Conservation (phyloP, 2,113 vertebrate genomes). For the Chloropsis cyanopogon region DNA sequence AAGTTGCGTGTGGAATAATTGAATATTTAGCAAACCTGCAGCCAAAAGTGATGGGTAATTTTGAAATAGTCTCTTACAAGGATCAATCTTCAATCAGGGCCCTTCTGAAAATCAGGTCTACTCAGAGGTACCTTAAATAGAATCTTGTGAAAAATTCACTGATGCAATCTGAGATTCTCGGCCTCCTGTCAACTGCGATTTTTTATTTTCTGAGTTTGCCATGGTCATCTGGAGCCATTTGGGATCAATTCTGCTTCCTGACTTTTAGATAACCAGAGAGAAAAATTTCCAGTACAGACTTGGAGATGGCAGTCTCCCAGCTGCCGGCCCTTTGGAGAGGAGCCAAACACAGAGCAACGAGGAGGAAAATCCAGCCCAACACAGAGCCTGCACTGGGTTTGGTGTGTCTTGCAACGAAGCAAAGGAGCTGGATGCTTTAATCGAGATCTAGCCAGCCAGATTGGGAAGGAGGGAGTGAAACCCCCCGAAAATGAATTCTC, state of each 20-base stretch:
- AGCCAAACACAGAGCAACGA: fast-evolving
- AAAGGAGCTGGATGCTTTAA: neutral
- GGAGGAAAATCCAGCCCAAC: neutral
- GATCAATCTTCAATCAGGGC: neutral
- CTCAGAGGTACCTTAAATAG: neutral
- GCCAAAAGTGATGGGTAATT: neutral
- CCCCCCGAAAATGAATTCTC: constrained; percentile 36
- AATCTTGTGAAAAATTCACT: neutral
- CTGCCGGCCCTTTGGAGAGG: neutral
- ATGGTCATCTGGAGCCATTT: neutral
- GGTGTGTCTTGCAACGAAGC: neutral
- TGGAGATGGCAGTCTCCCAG: neutral
- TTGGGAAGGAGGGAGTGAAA: constrained; percentile 41
- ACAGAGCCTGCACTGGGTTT: neutral
- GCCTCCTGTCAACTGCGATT: neutral
- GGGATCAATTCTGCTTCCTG: neutral
- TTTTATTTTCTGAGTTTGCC: neutral
- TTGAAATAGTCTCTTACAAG: neutral
- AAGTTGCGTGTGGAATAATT: neutral
- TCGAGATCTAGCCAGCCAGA: neutral
- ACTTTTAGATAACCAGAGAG: neutral
- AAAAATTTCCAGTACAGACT: neutral
- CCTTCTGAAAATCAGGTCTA: neutral
- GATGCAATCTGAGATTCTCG: neutral
- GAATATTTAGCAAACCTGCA: neutral